Percentiles rank a stretch among this genome's conserved stretches.
phyloP scores from a whole-genome alignment of 2,797 vertebrate genomes.

The Anisognathus igniventris region DNA sequence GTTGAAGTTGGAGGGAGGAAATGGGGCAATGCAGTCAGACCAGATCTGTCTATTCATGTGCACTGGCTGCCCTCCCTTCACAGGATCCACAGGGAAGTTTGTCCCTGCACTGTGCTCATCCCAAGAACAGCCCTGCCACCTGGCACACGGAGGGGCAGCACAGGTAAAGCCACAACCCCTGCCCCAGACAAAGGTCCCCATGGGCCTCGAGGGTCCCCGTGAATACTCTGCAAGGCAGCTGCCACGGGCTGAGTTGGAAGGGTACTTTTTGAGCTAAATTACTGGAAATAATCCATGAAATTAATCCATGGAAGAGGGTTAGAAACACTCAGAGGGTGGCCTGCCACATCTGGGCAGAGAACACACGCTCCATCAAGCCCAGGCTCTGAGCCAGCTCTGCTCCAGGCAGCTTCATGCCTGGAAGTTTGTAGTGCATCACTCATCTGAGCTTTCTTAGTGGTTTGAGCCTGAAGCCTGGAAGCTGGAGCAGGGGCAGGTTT shows the following conservation, averaged over 20 bases:
- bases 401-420: neutral
- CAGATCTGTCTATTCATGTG: neutral
- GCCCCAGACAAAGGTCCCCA: neutral
- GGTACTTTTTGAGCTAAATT: neutral
- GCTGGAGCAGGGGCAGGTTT: neutral
- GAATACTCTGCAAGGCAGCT: conserved; percentile 20
- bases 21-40: neutral
- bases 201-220: neutral
- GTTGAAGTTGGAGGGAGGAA: conserved; percentile 12
- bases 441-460: neutral
- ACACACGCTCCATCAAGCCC: neutral
- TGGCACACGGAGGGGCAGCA: neutral
- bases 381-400: neutral
- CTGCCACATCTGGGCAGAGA: neutral
- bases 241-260: no score
- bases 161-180: accelerated
- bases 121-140: neutral
- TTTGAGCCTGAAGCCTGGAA: neutral
- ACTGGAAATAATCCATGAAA: neutral
- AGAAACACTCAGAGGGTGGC: neutral
- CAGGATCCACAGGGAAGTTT: neutral
- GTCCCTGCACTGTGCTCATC: neutral
- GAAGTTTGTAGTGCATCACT: neutral
- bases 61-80: neutral
- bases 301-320: neutral